These are phyloP conservation scores for Hemitrygon akajei DNA, from an alignment of 2,797 vertebrate genomes.

Conservation along the genomic window DNA sequence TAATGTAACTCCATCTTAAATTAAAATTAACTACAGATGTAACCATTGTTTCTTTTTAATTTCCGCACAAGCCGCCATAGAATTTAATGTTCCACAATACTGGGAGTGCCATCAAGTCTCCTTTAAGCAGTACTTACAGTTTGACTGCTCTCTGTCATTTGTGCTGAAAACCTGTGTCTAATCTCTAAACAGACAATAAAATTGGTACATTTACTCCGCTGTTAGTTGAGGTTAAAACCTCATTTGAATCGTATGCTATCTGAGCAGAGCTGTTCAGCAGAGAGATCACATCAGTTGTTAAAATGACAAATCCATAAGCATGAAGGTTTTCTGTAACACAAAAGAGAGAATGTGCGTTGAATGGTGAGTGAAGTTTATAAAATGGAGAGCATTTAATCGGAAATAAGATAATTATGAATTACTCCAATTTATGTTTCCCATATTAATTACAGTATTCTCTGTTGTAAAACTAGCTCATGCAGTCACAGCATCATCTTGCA, in stretches of 20 bases:
- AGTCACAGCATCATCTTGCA: too few species aligned
- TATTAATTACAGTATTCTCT: neutral
- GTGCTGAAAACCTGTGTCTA: neutral
- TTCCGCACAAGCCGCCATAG: neutral
- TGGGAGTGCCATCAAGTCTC: neutral
- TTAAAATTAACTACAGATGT: neutral
- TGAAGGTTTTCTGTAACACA: neutral
- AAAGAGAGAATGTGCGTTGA: neutral
- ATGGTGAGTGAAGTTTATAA: neutral
- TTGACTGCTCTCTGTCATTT: neutral
- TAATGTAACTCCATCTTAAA: neutral
- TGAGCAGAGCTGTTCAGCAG: neutral
- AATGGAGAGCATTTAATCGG: neutral
- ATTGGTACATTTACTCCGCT: neutral
- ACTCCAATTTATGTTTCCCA: neutral
- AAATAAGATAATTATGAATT: neutral
- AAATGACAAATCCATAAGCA: neutral
- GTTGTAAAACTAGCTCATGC: neutral
- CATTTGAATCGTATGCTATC: neutral
- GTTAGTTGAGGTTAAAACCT: neutral
- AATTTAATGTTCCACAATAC: neutral
- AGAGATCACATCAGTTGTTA: neutral
- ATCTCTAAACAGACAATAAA: constrained; percentile 21
- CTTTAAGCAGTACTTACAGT: neutral
- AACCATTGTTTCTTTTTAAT: neutral